Evolutionary conservation across 1,140 invertebrate species (phyloP), one percentile per base, ranked within the genome.

Genomic region (Pachyrhynchus sulphureomaculatus): DNA sequence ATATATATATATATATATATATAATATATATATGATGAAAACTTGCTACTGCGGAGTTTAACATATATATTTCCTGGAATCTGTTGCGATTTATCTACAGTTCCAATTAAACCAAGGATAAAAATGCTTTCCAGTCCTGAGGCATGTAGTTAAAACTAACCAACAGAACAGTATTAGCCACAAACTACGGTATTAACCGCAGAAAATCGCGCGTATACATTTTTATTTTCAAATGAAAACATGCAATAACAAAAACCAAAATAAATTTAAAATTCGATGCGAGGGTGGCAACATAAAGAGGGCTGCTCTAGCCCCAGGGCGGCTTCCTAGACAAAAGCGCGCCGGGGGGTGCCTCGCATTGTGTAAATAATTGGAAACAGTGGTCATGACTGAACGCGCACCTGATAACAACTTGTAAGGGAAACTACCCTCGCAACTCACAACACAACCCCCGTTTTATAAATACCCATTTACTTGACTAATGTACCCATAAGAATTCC

Each of bases 321-420:
- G 49, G 47, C 58, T 49, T 44, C 59, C 49, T 61, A 66, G 65
- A 66, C 65, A 66, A 66, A 57, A 51, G 54, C 59, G 26, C 55
- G n/a, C 26, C 47, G 26, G 60, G 66, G 65, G 66, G 66, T 60
- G 61, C 61, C 58, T 66, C 51, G 66, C 62, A 70, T 70, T 70
- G 68, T 70, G 68, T 64, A 68, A 70, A 70, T 70, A 70, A 69
- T 70, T 70, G 68, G 68, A 70, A 70, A 70, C 68, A 70, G 68
- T 66, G 66, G 68, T 70, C 68, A 68, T 68, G 64, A 68, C 55
- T 67, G 68, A 66, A 65, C 59, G 68, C 65, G 62, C 68, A 70
- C 68, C 68, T 70, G 68, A 70, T 70, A 70, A 70, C 68, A 70
- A 68, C 68, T 68, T 70, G 68, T 70, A 68, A 66, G 66, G 66